Evolutionary conservation across 2,797 vertebrate genomes (phyloP).

Genomic region (Eleutherodactylus coqui): DNA sequence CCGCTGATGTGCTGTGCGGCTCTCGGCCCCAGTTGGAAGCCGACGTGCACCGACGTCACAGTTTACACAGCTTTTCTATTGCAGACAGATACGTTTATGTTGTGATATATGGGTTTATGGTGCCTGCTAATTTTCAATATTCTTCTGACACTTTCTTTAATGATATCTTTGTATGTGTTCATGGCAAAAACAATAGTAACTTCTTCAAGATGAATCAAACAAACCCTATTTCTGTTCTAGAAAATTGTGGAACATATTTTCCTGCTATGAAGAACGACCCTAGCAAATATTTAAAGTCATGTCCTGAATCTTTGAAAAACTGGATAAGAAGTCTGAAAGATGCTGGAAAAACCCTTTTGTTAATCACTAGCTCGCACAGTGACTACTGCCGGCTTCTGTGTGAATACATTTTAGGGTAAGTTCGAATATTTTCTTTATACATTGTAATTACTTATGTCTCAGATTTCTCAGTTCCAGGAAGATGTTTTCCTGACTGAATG

Average conservation of each 20-base stretch:
- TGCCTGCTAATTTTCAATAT: no score
- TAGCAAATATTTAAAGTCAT: slow-evolving; percentile 86
- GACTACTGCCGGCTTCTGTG: slow-evolving; percentile 94
- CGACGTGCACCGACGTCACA: no score
- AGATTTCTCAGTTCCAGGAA: neutral
- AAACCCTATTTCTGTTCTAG: slow-evolving; percentile 73
- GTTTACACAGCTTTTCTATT: no score
- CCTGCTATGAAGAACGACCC: slow-evolving; percentile 89
- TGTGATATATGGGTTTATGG: no score
- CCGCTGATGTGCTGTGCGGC: no score
- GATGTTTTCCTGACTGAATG: neutral
- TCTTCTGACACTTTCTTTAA: neutral
- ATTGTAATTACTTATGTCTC: neutral
- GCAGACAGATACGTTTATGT: no score
- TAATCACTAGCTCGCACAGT: slow-evolving; percentile 96
- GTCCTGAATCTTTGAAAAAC: slow-evolving; percentile 87
- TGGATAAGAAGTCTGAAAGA: slow-evolving; percentile 89
- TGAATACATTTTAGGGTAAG: slow-evolving; percentile 90
- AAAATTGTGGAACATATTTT: slow-evolving; percentile 90
- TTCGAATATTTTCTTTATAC: slow-evolving; percentile 33
- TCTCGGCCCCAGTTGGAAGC: no score
- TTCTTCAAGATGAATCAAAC: neutral
- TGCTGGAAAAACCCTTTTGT: slow-evolving; percentile 87
- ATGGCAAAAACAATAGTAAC: neutral
- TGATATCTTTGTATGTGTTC: neutral